Conservation (phyloP, 2,113 vertebrate species). For the Ancistrus triradiatus region DNA sequence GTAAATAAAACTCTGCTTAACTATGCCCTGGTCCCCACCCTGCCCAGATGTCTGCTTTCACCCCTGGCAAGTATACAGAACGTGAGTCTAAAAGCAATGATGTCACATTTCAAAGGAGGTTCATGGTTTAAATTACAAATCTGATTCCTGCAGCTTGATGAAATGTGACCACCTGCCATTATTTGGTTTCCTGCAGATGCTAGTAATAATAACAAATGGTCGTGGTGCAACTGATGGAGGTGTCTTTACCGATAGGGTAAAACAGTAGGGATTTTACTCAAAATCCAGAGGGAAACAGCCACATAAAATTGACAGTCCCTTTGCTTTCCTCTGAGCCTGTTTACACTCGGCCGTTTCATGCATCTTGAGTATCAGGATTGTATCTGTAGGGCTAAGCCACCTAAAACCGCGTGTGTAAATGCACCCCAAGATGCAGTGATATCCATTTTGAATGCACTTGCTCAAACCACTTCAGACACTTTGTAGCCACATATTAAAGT, state of each 20-base stretch:
- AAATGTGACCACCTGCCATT: constrained; percentile 70
- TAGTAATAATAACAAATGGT: constrained; percentile 62
- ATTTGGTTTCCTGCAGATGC: constrained; percentile 69
- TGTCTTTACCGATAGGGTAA: constrained; percentile 41
- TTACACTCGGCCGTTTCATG: constrained; percentile 30
- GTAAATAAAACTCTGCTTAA: constrained; percentile 38
- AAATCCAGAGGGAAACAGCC: constrained; percentile 58
- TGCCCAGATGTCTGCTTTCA: constrained; percentile 61
- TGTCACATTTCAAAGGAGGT: constrained; percentile 51
- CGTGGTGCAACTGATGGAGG: constrained; percentile 45
- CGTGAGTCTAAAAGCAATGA: constrained; percentile 59
- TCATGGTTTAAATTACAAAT: constrained; percentile 59
- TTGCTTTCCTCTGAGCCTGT: constrained; percentile 30
- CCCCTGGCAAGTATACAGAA: constrained; percentile 49
- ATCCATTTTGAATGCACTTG: too few relatives aligned
- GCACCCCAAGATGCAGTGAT: too few relatives aligned
- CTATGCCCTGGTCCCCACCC: constrained; percentile 21
- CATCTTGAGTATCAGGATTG: too few relatives aligned
- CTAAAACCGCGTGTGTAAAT: too few relatives aligned
- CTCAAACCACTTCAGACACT: too few relatives aligned
- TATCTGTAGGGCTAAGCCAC: too few relatives aligned
- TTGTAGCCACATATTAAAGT: too few relatives aligned
- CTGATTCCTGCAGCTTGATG: constrained; percentile 65
- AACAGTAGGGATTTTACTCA: constrained; percentile 45
- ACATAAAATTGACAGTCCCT: constrained; percentile 50